Percentiles rank a stretch among this genome's conserved stretches.
Evolutionary conservation across 1,140 invertebrate genomes (phyloP).

Genomic region (Calosoma granatense): DNA sequence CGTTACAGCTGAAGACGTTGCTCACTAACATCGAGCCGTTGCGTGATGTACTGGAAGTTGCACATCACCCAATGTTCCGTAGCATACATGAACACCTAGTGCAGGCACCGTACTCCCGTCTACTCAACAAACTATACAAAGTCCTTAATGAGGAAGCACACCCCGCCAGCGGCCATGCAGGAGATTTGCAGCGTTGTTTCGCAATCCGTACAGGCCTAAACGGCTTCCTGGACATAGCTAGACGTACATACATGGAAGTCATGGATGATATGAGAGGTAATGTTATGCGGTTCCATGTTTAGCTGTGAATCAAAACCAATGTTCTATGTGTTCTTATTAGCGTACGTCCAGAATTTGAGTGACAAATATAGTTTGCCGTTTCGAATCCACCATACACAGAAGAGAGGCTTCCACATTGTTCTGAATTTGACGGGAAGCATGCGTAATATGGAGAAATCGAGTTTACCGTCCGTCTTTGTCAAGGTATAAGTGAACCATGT

Average conservation of each 20-base stretch:
- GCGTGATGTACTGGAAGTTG: conserved; percentile 44
- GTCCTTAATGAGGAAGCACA: conserved; percentile 64
- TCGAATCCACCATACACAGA: conserved; percentile 50
- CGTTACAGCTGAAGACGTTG: conserved; percentile 66
- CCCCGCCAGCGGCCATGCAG: conserved; percentile 51
- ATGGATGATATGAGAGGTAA: conserved; percentile 66
- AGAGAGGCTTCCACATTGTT: conserved; percentile 68
- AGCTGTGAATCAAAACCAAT: conserved; percentile 10
- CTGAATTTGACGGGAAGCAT: conserved; percentile 37
- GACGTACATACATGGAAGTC: conserved; percentile 65
- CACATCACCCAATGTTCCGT: conserved; percentile 46
- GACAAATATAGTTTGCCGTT: conserved; percentile 55
- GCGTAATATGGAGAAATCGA: background rate
- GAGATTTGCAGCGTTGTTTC: conserved; percentile 70
- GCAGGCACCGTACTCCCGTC: conserved; percentile 28
- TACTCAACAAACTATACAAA: conserved; percentile 51
- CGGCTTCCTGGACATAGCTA: conserved; percentile 64
- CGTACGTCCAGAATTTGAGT: conserved; percentile 50
- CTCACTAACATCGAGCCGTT: conserved; percentile 61
- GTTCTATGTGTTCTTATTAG: conserved; percentile 19
- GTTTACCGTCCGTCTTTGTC: too few relatives aligned
- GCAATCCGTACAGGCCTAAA: conserved; percentile 68
- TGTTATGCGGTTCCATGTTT: conserved; percentile 13
- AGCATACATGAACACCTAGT: background rate
- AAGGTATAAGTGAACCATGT: too few relatives aligned